phyloP scores from a whole-genome alignment of 2,113 vertebrate species.

The Colinus virginianus region DNA sequence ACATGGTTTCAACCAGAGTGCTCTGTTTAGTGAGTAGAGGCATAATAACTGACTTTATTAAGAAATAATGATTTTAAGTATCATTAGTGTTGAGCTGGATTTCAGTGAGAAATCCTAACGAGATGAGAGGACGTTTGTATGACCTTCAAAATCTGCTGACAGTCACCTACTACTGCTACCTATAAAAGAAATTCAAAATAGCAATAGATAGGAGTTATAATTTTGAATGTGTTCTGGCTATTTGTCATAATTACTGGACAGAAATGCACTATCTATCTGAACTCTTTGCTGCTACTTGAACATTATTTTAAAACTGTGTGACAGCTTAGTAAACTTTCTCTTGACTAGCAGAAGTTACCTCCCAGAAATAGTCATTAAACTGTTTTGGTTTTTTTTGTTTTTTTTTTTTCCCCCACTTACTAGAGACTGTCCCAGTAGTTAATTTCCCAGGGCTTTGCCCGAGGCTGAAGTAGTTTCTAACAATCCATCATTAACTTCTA shows the following conservation, averaged over 20 bases:
- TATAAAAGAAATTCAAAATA: neutral
- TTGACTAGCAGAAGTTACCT: conserved; percentile 55
- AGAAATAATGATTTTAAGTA: neutral
- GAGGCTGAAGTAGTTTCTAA: conserved; percentile 48
- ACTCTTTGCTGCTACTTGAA: neutral
- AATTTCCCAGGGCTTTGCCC: conserved; percentile 71
- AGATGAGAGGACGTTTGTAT: neutral
- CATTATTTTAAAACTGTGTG: conserved; percentile 33
- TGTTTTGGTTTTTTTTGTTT: neutral
- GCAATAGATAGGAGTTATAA: neutral
- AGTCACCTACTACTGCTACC: neutral
- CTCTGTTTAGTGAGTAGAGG: neutral
- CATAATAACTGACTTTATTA: neutral
- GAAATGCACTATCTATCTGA: neutral
- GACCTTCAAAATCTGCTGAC: conserved; percentile 19
- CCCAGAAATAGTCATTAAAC: conserved; percentile 56
- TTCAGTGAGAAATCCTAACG: neutral
- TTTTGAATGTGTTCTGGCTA: neutral
- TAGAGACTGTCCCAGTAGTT: conserved; percentile 51
- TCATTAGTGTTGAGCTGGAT: neutral
- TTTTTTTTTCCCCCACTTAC: conserved; percentile 48
- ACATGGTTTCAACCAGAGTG: neutral
- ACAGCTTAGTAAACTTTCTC: conserved; percentile 44
- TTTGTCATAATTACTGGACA: neutral
- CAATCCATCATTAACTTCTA: conserved; percentile 68